Evolutionary conservation across 2,113 vertebrate genomes (phyloP).

Genomic region (Dicaeum eximium): DNA sequence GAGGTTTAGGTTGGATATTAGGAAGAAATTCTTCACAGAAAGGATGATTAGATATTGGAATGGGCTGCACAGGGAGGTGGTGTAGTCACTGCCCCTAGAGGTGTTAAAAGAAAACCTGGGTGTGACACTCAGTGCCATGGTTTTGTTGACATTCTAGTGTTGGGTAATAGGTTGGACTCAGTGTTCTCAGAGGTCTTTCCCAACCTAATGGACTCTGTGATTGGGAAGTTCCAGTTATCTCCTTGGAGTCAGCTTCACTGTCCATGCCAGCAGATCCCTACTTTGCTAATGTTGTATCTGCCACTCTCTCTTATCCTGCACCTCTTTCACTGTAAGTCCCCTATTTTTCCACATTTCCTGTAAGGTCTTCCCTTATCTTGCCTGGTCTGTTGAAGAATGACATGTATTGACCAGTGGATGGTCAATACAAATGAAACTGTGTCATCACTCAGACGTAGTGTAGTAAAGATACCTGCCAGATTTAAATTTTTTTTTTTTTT

Average conservation of each 20-base stretch:
- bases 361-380: background rate
- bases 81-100: background rate
- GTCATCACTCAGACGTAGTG: background rate
- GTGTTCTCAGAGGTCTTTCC: background rate
- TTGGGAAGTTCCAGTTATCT: background rate
- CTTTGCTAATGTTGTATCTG: background rate
- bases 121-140: background rate
- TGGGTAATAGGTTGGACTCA: no score
- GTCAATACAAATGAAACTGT: background rate
- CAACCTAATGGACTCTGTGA: background rate
- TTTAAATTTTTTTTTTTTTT: background rate
- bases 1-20: background rate
- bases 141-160: background rate
- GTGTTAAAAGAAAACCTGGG: background rate
- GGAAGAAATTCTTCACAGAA: background rate
- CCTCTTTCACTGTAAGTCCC: background rate
- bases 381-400: background rate
- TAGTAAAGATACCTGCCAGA: background rate
- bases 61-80: background rate
- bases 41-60: background rate
- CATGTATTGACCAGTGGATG: background rate
- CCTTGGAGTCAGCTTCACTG: background rate
- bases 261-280: background rate
- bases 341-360: background rate
- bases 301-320: background rate